Base-by-base conservation (phyloP, 2,888 invertebrate species). In the Eustalomyia histrio region DNA sequence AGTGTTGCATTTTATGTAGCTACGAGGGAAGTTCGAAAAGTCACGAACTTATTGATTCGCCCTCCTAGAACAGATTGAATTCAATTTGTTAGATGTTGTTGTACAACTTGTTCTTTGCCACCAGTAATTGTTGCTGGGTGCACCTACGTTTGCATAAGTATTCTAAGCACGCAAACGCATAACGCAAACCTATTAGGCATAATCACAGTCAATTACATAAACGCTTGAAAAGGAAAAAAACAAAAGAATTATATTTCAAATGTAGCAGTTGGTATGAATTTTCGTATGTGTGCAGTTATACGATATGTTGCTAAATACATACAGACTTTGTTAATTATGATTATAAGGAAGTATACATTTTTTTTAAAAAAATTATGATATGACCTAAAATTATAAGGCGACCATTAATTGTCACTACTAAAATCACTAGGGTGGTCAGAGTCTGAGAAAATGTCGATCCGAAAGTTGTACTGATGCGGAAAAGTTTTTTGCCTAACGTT, bases 181-280 rank as follows among this genome's bases (percentile, higher is more conserved):
- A 84, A 81, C 74, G 81, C 84, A 80, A 84, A 84, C 83, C 83
- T 83, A 84, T 85, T 83, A 83, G 82, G 82, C 83, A 81, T 85
- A 85, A 85, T 85, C 84, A 83, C 78, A 83, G 83, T 83, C 84
- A 85, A 85, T 85, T 85, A 85, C 81, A 81, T 78, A 78, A 81
- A 81, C 71, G 78, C 57, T 63, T 78, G 50, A 81, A 78, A 79
- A 64, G 79, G 72, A 68, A 68, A 67, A 58, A 67, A 74, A 69
- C 12, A 17, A 21, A 69, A 60, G 33, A 21, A 57, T 24, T 57
- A n/a, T 33, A 2, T 33, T 57, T 16, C 29, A 57, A 7, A 24
- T 33, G 16, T 33, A 57, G 24, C 17, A 57, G 16, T 55, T 8
- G 24, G 55, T 24, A 55, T 21, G 29, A 21, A 24, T 10, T 35